phyloP scores from a whole-genome alignment of 1,140 invertebrate species.

The Tyrophagus putrescentiae region DNA sequence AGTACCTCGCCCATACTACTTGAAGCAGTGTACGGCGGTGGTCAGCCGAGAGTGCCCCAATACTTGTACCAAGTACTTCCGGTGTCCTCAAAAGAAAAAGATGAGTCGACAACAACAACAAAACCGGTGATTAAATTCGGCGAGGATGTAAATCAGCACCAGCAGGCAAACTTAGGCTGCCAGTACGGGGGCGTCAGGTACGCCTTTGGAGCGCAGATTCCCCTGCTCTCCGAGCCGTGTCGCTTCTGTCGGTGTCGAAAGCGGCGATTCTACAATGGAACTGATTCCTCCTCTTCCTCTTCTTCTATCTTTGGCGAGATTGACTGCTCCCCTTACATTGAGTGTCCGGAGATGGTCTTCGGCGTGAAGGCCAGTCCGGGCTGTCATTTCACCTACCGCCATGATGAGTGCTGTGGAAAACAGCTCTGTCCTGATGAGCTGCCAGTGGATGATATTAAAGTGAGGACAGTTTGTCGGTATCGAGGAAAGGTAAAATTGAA shows the following conservation, averaged over 20 bases:
- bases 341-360: constrained; percentile 24
- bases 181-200: constrained; percentile 22
- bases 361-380: constrained; percentile 12
- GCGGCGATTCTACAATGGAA: not conserved
- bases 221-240: constrained; percentile 12
- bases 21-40: constrained; percentile 19
- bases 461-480: constrained; percentile 14
- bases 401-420: constrained; percentile 21
- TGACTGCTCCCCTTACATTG: constrained; percentile 17
- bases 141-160: not conserved
- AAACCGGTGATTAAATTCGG: not conserved
- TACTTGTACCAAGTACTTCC: constrained; percentile 21
- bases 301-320: too few relatives aligned
- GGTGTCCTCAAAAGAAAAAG: constrained; percentile 15
- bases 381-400: constrained; percentile 24
- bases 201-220: constrained; percentile 21
- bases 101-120: not conserved
- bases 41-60: constrained; percentile 10
- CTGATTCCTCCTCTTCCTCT: too few relatives aligned
- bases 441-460: not conserved
- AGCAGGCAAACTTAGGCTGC: too few relatives aligned
- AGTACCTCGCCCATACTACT: constrained; percentile 23
- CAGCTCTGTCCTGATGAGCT: constrained; percentile 1
- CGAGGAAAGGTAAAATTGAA: too few relatives aligned
- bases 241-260: constrained; percentile 15